Conservation (phyloP, 2,797 vertebrate genomes). For the Typhlichthys eigenmanni region DNA sequence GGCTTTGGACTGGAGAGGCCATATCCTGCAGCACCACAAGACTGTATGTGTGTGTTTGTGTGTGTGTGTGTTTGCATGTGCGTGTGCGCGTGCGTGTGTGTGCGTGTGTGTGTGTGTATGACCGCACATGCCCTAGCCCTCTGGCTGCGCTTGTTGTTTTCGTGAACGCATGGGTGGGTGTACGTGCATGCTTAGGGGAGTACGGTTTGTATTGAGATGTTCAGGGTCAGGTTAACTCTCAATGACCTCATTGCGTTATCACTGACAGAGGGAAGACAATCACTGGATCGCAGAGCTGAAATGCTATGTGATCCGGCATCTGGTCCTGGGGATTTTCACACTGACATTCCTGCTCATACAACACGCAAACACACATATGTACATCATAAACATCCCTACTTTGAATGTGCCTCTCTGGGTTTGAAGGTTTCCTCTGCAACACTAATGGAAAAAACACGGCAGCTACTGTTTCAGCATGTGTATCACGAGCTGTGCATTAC, state of each 20-base stretch:
- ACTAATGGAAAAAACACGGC: slow-evolving; percentile 30
- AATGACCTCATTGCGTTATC: slow-evolving; percentile 19
- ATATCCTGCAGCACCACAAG: slow-evolving; percentile 58
- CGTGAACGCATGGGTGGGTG: background rate
- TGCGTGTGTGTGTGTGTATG: slow-evolving; percentile 10
- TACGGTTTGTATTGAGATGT: slow-evolving; percentile 5
- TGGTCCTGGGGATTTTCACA: slow-evolving; percentile 19
- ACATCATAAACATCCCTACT: slow-evolving; percentile 37
- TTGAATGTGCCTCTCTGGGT: slow-evolving; percentile 31
- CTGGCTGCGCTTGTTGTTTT: slow-evolving; percentile 2
- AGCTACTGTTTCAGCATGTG: slow-evolving; percentile 20
- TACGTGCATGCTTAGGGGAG: background rate
- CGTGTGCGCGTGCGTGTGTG: slow-evolving; percentile 4
- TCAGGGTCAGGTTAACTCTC: slow-evolving; percentile 16
- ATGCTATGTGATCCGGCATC: background rate
- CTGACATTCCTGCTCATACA: slow-evolving; percentile 11
- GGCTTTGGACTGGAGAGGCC: slow-evolving; percentile 61
- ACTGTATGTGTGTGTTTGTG: slow-evolving; percentile 9
- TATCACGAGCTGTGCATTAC: slow-evolving; percentile 23
- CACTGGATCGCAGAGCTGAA: slow-evolving; percentile 9
- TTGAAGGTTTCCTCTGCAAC: slow-evolving; percentile 26
- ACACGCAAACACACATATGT: background rate
- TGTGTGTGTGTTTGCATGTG: slow-evolving; percentile 10
- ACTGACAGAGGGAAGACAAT: slow-evolving; percentile 2
- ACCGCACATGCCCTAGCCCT: background rate